Evolutionary conservation across 2,113 vertebrate species (phyloP).

Genomic region (Sinocyclocheilus maitianheensis): DNA sequence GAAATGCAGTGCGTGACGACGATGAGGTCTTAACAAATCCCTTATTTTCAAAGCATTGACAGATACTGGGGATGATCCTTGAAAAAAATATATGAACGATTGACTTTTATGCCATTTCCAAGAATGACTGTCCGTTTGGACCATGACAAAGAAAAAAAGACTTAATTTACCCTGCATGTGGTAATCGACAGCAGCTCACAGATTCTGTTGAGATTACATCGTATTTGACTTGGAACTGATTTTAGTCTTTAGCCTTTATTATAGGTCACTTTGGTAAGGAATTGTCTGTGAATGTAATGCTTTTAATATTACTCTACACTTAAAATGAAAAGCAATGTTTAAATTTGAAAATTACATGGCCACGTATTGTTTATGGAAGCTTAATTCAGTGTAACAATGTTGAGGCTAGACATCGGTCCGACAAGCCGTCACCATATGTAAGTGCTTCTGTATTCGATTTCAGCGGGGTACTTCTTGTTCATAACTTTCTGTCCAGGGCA

Average conservation of each 20-base stretch:
- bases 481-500: slow-evolving; percentile 35
- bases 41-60: not conserved
- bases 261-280: not conserved
- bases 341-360: not conserved
- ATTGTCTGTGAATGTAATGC: not conserved
- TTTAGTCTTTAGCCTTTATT: not conserved
- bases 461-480: slow-evolving; percentile 43
- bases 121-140: not conserved
- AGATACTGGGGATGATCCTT: not conserved
- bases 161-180: not conserved
- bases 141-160: not conserved
- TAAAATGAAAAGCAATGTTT: slow-evolving; percentile 3
- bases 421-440: slow-evolving; percentile 44
- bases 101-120: not conserved
- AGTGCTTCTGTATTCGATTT: slow-evolving; percentile 53
- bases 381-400: slow-evolving; percentile 44
- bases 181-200: not conserved
- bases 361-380: slow-evolving; percentile 48
- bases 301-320: not conserved
- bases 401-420: slow-evolving; percentile 50
- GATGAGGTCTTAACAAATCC: not conserved
- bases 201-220: not conserved
- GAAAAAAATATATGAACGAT: not conserved
- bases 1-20: not conserved
- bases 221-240: not conserved